Base-by-base conservation (phyloP, 2,797 vertebrate genomes). In the Enteromius paludinosus region DNA sequence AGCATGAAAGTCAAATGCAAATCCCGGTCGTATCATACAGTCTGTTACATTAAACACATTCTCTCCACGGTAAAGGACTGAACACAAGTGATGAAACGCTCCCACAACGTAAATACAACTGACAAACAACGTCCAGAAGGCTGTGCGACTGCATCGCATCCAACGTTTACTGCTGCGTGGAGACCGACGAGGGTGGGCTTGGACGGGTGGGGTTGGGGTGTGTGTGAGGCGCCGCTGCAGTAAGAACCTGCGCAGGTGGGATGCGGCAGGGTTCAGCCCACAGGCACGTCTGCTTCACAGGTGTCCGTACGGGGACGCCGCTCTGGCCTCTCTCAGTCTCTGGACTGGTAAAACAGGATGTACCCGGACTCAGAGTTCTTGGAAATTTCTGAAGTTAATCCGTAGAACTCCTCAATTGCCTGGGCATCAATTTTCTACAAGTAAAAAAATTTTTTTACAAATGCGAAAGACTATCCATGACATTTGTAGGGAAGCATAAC, bases 331-430 rank as follows among this genome's bases (percentile, higher is more conserved):
- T 5, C 83, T 97, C 93, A 97, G 91, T 97, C 96, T 93, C 96
- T 95, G 83, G 96, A 97, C 88, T 97, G 96, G 89, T 97, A 97
- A 91, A 97, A 97, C 90, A 97, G 94, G 93, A 97, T 97, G 90
- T 97, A 97, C 86, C 96, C 96, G 33, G 96, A 97, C 89, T 97
- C 96, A 0, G 96, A 97, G 92, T 97, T 97, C 92, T 97, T 97
- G 87, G 96, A 97, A 93, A 97, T 97, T 90, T 97, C 96, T 71
- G 96, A 97, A 0, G 96, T 97, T 90, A 97, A 93, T 86, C 96
- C 96, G 71, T 97, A 97, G 93, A 97, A 97, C 93, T 97, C 96
- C 91, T 97, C 96, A 89, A 97, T 97, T 89, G 96, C 96, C 94
- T 97, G 96, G 89, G 96, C 96, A 87, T 97, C 96, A 85, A 97